Evolutionary conservation across 2,888 invertebrate genomes (phyloP), one percentile per base, ranked within the genome.

Genomic region (Operophtera brumata): DNA sequence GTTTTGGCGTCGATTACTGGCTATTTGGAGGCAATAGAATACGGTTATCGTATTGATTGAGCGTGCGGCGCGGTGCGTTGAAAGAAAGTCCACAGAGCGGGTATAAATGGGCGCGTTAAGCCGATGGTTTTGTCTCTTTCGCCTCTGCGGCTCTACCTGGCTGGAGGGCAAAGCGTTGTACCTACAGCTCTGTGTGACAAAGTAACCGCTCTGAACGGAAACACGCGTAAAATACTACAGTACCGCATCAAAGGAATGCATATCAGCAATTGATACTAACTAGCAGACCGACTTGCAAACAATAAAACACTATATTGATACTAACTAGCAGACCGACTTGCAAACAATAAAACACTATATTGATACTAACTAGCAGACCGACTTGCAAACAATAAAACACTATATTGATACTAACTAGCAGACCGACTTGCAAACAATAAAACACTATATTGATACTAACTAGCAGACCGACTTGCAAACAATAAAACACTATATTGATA

Each of bases 41-140:
- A 70, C 67, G 73, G 72, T 80, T 78, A 75, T 77, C 80, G 80
- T 86, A 86, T 86, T 79, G 86, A 86, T 86, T 86, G 78, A 75
- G 66, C 68, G 75, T 66, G 62, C 64, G 50, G 46, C 58, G 62
- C 59, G 5, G 37, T 57, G 59, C 64, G 67, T 66, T 65, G 71
- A 74, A 80, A 75, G 78, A 78, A 80, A 77, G 76, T 77, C 70
- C 69, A 56, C 59, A 46, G 54, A 66, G 67, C 69, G 66, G 66
- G 70, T 78, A 69, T 73, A 76, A 76, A 78, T 72, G 77, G 67
- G 74, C 68, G 69, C 65, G 67, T 62, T 66, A 70, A 69, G 57
- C 67, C 61, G 54, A 79, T 78, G 75, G 73, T 78, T 82, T 80
- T 83, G 83, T 85, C 84, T 84, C 84, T 82, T 70, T 78, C 70